Percentiles rank a stretch among this genome's conserved stretches.
These are phyloP conservation scores for Leucosticte australis DNA, from an alignment of 2,113 vertebrate species.

Conservation along the genomic window DNA sequence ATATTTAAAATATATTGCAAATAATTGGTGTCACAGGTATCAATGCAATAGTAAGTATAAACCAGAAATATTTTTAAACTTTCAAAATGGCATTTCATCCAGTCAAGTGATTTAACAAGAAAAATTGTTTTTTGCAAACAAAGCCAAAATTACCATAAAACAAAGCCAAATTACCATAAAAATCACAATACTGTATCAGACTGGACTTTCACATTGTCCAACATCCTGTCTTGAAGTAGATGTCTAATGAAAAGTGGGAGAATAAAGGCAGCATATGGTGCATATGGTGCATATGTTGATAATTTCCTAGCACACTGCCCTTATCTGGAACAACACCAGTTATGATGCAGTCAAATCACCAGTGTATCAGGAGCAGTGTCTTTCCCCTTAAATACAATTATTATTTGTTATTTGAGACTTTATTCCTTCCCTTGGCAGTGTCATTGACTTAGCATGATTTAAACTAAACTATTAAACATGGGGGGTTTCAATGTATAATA, in stretches of 20 bases:
- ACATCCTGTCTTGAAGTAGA: neutral
- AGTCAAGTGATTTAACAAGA: neutral
- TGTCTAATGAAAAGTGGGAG: neutral
- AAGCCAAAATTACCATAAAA: neutral
- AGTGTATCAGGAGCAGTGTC: neutral
- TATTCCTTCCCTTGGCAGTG: neutral
- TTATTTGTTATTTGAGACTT: neutral
- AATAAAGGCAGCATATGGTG: neutral
- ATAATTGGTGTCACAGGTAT: neutral
- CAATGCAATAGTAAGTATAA: neutral
- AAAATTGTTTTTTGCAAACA: neutral
- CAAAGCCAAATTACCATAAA: neutral
- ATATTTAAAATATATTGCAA: neutral
- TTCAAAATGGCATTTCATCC: neutral
- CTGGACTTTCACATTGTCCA: neutral
- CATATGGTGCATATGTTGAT: neutral
- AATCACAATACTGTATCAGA: neutral
- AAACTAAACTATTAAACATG: neutral
- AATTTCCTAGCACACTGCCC: neutral
- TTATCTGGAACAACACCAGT: neutral
- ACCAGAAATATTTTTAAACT: neutral
- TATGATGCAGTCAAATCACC: neutral
- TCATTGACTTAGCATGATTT: neutral
- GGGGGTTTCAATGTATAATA: fast-evolving
- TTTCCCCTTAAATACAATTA: neutral